Evolutionary conservation across 1,140 invertebrate species (phyloP), one percentile per base, ranked within the genome.

Genomic region (Aplysia californica): DNA sequence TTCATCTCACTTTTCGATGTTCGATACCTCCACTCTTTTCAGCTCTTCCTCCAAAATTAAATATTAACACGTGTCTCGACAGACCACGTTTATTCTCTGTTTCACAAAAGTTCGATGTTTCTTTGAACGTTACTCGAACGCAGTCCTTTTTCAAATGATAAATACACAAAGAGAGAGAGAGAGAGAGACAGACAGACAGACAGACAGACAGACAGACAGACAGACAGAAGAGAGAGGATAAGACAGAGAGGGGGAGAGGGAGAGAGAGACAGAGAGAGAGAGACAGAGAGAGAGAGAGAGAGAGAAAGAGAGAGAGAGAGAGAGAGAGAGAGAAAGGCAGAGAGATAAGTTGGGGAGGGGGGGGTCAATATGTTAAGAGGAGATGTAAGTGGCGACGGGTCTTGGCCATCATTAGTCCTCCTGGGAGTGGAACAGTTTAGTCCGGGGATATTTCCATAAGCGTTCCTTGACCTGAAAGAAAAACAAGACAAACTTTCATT

Each of bases 131-230:
- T n/a, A 10, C 10, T 5, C 59, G 31, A 6, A 56, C 31, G 38
- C 23, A 56, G 29, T 26, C n/a, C 6, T 59, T 26, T n/a, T 26
- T 59, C n/a, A 6, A 59, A 26, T 26, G 6, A 59, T 59, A 59
- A 6, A 59, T 59, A 59, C n/a, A 59, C 31, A 59, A 6, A 59
- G n/a, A 59, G 6, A 59, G n/a, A 59, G 6, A 59, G n/a, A 59
- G 6, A 59, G n/a, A 59, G 6, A 59, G n/a, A 59, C n/a, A 59
- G n/a, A 59, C n/a, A 59, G n/a, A 59, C n/a, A 59, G n/a, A 59
- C n/a, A 59, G n/a, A 59, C n/a, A 59, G n/a, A 59, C n/a, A 66
- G 21, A 66, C 10, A 33, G 31, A 66, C 10, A 36, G 21, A 66
- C 10, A 31, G n/a, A 70, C 44, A 6, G 31, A 15, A 29, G 29